A percentile compares a stretch with the other conserved stretches of the same genome.
These are phyloP conservation scores for Scaptodrosophila lebanonensis DNA, from an alignment of 1,140 invertebrate species.

Conservation along the genomic window DNA sequence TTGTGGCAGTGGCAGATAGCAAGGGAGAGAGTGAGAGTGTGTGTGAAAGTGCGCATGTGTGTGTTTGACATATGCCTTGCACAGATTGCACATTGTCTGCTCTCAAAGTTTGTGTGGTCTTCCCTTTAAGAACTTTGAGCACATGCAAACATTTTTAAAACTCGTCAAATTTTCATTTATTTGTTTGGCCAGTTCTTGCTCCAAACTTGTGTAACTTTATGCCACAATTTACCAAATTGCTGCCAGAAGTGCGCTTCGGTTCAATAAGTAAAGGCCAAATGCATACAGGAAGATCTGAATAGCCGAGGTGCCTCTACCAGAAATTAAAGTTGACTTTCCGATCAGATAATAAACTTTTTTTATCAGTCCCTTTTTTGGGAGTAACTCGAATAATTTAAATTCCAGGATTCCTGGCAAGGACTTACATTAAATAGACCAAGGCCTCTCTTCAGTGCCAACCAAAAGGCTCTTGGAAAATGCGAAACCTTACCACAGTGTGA, in stretches of 20 bases:
- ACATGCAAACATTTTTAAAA: too few relatives aligned
- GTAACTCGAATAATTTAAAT: too few relatives aligned
- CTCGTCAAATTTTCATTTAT: constrained; percentile 2
- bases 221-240: constrained; percentile 67
- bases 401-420: too few relatives aligned
- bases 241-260: constrained; percentile 63
- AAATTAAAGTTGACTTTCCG: not conserved
- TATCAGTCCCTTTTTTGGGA: too few relatives aligned
- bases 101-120: constrained; percentile 51
- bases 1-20: too few relatives aligned
- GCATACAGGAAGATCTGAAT: not conserved
- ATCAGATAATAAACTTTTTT: too few relatives aligned
- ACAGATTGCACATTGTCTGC: constrained; percentile 67
- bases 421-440: too few relatives aligned
- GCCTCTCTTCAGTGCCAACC: too few relatives aligned
- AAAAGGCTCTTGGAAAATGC: too few relatives aligned
- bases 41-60: constrained; percentile 20
- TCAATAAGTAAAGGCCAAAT: constrained; percentile 45
- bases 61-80: constrained; percentile 62
- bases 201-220: constrained; percentile 51
- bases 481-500: too few relatives aligned
- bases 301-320: not conserved
- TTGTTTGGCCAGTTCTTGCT: constrained; percentile 35
- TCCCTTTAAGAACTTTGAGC: too few relatives aligned
- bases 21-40: constrained; percentile 6